A percentile compares a stretch with the other conserved stretches of the same genome.
Evolutionary conservation across 37 sponge, comb jelly and placozoan genomes (phyloP).

Genomic region (Diacarnus erythraeanus): DNA sequence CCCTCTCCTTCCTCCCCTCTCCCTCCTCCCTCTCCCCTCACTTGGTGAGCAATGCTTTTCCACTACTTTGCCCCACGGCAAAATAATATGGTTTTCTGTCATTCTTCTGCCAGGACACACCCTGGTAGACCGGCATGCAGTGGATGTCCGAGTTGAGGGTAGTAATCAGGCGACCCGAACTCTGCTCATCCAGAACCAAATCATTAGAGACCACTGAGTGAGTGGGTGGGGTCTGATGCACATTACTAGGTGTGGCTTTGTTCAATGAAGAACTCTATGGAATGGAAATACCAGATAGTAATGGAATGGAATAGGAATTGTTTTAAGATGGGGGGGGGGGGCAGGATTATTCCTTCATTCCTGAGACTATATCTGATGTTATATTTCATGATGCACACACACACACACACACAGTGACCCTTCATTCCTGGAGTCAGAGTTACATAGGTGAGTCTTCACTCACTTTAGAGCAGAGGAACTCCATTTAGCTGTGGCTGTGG

Average conservation of each 20-base stretch:
- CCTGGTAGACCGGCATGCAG: slow-evolving; percentile 53
- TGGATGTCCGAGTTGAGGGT: slow-evolving; percentile 33
- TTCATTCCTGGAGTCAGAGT: too few species aligned
- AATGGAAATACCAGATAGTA: too few species aligned
- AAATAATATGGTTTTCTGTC: slow-evolving; percentile 30
- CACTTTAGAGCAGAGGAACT: too few species aligned
- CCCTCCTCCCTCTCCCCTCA: neutral
- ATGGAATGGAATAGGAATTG: too few species aligned
- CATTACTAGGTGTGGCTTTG: neutral
- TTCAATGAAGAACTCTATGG: too few species aligned
- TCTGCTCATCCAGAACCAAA: slow-evolving; percentile 1
- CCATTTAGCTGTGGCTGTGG: too few species aligned
- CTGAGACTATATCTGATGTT: neutral
- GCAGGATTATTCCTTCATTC: too few species aligned
- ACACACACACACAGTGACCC: neutral
- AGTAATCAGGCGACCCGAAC: slow-evolving; percentile 27
- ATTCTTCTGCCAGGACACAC: slow-evolving; percentile 59
- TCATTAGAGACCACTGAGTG: neutral
- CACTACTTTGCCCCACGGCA: slow-evolving; percentile 62
- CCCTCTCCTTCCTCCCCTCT: neutral
- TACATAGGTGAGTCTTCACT: too few species aligned
- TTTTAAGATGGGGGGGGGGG: too few species aligned
- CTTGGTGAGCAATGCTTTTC: slow-evolving; percentile 48
- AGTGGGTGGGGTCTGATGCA: neutral
- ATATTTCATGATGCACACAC: neutral